These are phyloP conservation scores for Podarcis cretensis DNA, from an alignment of 2,113 vertebrate genomes.

Conservation along the genomic window DNA sequence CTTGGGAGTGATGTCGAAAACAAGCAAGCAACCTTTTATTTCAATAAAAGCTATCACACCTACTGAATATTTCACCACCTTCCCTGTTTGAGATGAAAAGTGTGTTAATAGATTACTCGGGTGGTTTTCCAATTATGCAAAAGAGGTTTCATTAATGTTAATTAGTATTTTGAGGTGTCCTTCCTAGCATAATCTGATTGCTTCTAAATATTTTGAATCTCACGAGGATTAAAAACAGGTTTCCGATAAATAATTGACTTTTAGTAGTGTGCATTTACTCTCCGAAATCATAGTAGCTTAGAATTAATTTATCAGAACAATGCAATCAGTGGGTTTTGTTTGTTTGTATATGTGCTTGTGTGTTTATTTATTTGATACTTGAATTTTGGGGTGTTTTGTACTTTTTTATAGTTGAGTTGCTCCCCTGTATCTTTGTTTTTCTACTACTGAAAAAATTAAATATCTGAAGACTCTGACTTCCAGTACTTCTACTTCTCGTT, in stretches of 20 bases:
- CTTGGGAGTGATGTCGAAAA: constrained; percentile 71
- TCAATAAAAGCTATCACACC: fast-evolving
- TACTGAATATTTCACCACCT: background rate
- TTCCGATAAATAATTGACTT: background rate
- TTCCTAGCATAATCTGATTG: background rate
- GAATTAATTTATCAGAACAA: background rate
- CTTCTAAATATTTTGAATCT: background rate
- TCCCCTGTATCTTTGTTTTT: constrained; percentile 8
- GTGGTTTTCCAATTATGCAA: background rate
- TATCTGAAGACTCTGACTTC: background rate
- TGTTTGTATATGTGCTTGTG: background rate
- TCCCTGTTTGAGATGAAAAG: background rate
- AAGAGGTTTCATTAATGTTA: background rate
- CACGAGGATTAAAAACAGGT: background rate
- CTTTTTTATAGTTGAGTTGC: background rate
- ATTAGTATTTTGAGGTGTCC: background rate
- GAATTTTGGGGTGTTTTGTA: constrained; percentile 43
- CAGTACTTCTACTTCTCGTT: background rate
- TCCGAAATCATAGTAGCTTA: background rate
- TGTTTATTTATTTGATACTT: constrained; percentile 42
- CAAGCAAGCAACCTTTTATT: background rate
- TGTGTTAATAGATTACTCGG: background rate
- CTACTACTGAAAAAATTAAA: constrained; percentile 62
- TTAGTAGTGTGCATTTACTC: background rate
- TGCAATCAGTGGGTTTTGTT: background rate